Evolutionary conservation across 2,797 vertebrate genomes (phyloP), one percentile per base, ranked within the genome.

Genomic region (Xiphorhynchus erythropygius): DNA sequence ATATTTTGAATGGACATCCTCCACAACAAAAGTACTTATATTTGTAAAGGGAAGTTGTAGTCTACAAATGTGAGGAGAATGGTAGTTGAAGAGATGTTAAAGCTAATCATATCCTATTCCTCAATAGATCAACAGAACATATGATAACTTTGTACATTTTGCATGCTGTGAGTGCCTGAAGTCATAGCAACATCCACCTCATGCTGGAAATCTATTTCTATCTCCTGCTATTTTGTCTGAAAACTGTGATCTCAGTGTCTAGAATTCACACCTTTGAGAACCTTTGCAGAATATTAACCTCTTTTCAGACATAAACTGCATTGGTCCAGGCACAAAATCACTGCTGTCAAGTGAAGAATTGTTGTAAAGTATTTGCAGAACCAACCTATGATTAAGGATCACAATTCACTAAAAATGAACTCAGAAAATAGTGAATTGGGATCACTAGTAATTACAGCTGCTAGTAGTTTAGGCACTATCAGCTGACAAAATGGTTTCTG

Each of bases 181-280:
- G 92, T 68, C 89, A 93, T 94, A 87, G 85, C 60, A 96, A 93
- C 89, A 85, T 86, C 59, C 46, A 62, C 68, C 52, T 91, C 55
- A 80, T 89, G 50, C 68, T 94, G 78, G 64, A 97, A 93, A 85
- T 93, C 70, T 88, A 92, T 92, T 95, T 92, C 85, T 75, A 52
- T 93, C 64, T 83, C 41, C 35, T 87, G 80, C 46, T 95, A 83
- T 94, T 87, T 95, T 84, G 65, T 71, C 56, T 71, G 49, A 95
- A 94, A 94, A 68, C 39, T 93, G 67, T 60, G 56, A 35, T 91
- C 69, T 69, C n/a, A 16, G 16, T 77, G 52, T 83, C 78, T 65
- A 82, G 53, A 80, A 93, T 86, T 14, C 24, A 44, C 49, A 49
- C 42, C 19, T 81, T 83, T 71, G 33, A 78, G 83, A 93, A 86